These are phyloP conservation scores for Esperia sulphurella DNA, from an alignment of 2,888 invertebrate genomes.

Conservation along the genomic window DNA sequence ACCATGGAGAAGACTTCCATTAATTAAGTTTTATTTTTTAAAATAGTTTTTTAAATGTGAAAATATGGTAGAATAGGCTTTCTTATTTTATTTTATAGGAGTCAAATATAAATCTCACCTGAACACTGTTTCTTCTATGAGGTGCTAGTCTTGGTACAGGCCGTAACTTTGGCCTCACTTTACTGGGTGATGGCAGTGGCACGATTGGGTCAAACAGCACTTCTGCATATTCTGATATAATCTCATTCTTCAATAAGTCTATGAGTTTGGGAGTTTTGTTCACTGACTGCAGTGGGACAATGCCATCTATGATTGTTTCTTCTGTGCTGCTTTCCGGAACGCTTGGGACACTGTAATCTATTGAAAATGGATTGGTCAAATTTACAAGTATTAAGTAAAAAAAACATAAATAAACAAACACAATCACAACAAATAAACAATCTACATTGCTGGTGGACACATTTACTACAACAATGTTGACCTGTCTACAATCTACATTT, in stretches of 20 bases:
- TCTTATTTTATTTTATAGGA: too few relatives aligned
- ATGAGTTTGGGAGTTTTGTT: conserved; percentile 49
- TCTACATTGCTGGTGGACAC: too few relatives aligned
- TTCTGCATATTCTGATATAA: conserved; percentile 68
- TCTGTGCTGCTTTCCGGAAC: conserved; percentile 49
- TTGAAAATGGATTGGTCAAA: not conserved
- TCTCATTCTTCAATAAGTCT: conserved; percentile 59
- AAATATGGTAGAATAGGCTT: too few relatives aligned
- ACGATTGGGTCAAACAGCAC: conserved; percentile 72
- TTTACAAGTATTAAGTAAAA: too few relatives aligned
- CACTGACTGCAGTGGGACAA: conserved; percentile 52
- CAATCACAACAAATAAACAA: too few relatives aligned
- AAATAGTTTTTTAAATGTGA: too few relatives aligned
- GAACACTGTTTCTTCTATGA: conserved; percentile 82
- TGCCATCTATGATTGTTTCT: conserved; percentile 61
- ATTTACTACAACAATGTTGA: too few relatives aligned
- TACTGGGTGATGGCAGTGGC: conserved; percentile 78
- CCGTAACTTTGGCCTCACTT: conserved; percentile 83
- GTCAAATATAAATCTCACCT: conserved; percentile 36
- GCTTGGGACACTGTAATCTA: conserved; percentile 55
- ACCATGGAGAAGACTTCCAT: too few relatives aligned
- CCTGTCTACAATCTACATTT: too few relatives aligned
- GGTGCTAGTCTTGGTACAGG: conserved; percentile 83
- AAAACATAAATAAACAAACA: too few relatives aligned
- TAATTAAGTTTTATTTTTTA: too few relatives aligned